Conservation (phyloP, 1,140 invertebrate species). For the Tetramorium simillimum region DNA sequence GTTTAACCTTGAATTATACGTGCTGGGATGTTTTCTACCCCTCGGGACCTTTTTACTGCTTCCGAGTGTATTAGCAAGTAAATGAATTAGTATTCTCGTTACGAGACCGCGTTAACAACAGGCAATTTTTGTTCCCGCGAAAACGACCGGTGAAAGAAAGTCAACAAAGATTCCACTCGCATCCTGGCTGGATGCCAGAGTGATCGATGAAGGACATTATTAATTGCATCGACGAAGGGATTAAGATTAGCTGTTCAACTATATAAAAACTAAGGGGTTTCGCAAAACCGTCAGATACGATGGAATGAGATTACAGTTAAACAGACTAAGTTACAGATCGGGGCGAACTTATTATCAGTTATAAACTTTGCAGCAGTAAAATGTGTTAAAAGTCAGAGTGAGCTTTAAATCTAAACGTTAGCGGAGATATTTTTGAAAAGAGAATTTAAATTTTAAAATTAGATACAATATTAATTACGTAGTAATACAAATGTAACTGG, state of each 20-base stretch:
- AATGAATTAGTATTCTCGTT: slow-evolving; percentile 51
- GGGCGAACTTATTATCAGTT: background rate
- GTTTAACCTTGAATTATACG: slow-evolving; percentile 45
- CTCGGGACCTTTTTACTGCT: slow-evolving; percentile 26
- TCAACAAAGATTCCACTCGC: slow-evolving; percentile 45
- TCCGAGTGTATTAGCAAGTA: slow-evolving; percentile 41
- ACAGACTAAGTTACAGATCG: background rate
- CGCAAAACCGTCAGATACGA: slow-evolving; percentile 15
- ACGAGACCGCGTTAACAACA: slow-evolving; percentile 29
- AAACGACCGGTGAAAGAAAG: slow-evolving; percentile 29
- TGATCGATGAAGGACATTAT: slow-evolving; percentile 51
- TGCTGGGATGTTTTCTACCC: background rate
- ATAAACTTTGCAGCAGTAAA: background rate
- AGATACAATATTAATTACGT: background rate
- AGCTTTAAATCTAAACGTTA: background rate
- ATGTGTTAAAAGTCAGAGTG: background rate
- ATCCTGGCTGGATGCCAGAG: slow-evolving; percentile 7
- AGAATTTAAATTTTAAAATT: background rate
- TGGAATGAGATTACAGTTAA: background rate
- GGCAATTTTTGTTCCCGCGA: slow-evolving; percentile 27
- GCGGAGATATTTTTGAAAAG: background rate
- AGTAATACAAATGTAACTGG: background rate
- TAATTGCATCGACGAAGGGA: slow-evolving; percentile 28
- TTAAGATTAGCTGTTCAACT: slow-evolving; percentile 28
- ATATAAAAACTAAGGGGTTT: slow-evolving; percentile 21